A percentile compares a stretch with the other conserved stretches of the same genome.
phyloP scores from a whole-genome alignment of 2,888 invertebrate species.

The Adelognathus sp. region DNA sequence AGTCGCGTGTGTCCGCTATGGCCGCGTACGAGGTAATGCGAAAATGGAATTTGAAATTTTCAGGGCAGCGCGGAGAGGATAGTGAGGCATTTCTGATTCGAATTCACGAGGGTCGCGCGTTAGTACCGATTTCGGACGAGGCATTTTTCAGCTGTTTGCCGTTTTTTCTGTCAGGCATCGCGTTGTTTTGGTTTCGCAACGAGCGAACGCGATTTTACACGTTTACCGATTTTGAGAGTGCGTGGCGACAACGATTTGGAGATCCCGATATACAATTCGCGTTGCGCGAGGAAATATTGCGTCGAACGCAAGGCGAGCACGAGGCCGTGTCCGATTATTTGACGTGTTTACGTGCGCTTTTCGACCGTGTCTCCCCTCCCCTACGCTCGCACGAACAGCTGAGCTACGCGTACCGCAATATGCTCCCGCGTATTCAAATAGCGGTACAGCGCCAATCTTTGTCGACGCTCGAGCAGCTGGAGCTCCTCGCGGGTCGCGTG shows the following conservation, averaged over 20 bases:
- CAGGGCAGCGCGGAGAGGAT: background rate
- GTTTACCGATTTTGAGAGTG: background rate
- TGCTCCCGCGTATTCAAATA: no score
- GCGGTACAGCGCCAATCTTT: background rate
- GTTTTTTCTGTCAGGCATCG: slow-evolving; percentile 11
- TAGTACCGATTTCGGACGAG: background rate
- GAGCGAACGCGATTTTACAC: background rate
- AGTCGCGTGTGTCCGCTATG: background rate
- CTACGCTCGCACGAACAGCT: no score
- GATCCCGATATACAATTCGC: background rate
- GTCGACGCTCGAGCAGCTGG: background rate
- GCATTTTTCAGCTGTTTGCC: slow-evolving; percentile 5
- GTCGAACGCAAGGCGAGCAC: background rate
- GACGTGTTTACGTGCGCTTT: background rate
- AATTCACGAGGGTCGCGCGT: background rate
- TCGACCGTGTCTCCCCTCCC: no score
- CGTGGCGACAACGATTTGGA: background rate
- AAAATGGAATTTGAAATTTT: slow-evolving; percentile 17
- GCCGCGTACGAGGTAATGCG: slow-evolving; percentile 7
- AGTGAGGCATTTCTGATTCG: slow-evolving; percentile 5
- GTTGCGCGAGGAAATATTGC: background rate
- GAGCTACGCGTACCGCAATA: no score
- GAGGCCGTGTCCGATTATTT: background rate
- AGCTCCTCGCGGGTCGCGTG: background rate
- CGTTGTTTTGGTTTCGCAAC: background rate